These are phyloP conservation scores for Vollenhovia emeryi DNA, from an alignment of 1,140 invertebrate species.

Conservation along the genomic window DNA sequence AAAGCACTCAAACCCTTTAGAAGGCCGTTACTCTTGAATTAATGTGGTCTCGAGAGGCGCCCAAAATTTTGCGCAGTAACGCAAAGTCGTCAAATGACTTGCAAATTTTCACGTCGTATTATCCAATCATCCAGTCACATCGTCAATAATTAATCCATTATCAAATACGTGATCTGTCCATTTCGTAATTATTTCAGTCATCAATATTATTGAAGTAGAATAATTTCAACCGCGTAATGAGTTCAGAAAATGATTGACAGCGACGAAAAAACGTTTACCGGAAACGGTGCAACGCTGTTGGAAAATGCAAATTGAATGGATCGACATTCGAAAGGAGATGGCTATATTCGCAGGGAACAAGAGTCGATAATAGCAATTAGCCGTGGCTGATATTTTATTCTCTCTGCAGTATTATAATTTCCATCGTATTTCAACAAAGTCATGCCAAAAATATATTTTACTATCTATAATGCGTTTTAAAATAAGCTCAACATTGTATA, in stretches of 20 bases:
- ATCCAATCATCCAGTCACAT: not conserved
- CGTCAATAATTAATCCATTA: constrained; percentile 29
- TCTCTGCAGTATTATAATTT: not conserved
- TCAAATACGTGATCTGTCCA: not conserved
- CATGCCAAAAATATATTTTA: not conserved
- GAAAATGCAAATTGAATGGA: constrained; percentile 20
- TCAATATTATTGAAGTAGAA: not conserved
- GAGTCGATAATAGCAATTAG: constrained; percentile 6
- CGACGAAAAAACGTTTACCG: not conserved
- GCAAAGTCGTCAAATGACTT: constrained; percentile 19
- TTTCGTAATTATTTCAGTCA: constrained; percentile 12
- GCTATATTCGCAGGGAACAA: not conserved
- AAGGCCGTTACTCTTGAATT: constrained; percentile 61
- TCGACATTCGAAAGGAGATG: not conserved
- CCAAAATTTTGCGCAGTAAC: not conserved
- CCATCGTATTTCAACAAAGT: not conserved
- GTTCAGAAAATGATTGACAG: constrained; percentile 21
- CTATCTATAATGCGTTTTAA: not conserved
- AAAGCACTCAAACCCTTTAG: constrained; percentile 65
- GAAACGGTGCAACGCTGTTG: not conserved
- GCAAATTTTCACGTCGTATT: not conserved
- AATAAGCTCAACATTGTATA: not conserved
- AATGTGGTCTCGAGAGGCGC: constrained; percentile 2
- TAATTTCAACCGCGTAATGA: not conserved
- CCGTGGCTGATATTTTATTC: not conserved